Conservation (phyloP, 2,888 invertebrate genomes). For the Lasioglossum lativentre region DNA sequence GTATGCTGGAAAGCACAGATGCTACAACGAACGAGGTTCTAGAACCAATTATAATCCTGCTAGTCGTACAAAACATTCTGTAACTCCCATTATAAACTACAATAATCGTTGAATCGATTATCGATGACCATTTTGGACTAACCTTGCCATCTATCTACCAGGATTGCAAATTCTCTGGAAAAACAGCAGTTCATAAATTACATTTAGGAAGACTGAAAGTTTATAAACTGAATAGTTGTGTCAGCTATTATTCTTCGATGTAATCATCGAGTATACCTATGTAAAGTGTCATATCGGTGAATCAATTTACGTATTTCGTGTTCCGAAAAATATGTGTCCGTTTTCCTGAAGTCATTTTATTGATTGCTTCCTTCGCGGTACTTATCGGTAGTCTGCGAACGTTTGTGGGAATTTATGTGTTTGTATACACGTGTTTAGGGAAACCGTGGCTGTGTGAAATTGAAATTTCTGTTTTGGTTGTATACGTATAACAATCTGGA, state of each 20-base stretch:
- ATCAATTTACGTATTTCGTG: not conserved
- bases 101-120: not conserved
- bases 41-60: not conserved
- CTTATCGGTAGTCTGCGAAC: not conserved
- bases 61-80: not conserved
- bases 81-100: not conserved
- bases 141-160: not conserved
- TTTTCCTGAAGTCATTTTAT: conserved; percentile 2
- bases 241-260: not conserved
- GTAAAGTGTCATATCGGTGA: not conserved
- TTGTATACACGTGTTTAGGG: not conserved
- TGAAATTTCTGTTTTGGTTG: not conserved
- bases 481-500: no score
- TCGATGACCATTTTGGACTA: not conserved
- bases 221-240: not conserved
- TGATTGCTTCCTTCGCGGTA: not conserved
- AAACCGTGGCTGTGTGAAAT: not conserved
- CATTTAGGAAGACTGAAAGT: not conserved
- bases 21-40: not conserved
- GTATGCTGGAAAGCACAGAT: not conserved
- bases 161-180: not conserved
- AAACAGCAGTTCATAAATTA: not conserved
- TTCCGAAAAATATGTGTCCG: conserved; percentile 4
- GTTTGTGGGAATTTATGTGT: not conserved
- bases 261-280: not conserved